Evolutionary conservation across 2,888 invertebrate species (phyloP), one percentile per base, ranked within the genome.

Genomic region (Mantis religiosa): DNA sequence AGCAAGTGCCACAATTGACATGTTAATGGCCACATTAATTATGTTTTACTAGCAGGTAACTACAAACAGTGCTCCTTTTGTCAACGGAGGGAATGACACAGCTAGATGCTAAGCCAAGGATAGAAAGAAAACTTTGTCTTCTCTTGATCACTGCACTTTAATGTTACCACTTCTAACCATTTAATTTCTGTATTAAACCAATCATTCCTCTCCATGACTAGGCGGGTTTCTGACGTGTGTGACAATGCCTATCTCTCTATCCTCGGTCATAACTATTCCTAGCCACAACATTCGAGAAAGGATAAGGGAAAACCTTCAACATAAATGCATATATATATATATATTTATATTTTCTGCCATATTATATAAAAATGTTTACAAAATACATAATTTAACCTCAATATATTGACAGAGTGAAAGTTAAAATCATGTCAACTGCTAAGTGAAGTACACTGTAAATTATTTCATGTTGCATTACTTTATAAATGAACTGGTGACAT

Each of bases 171-270:
- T n/a, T 71, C 54, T 71, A 71, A 20, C 41, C 0, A 20, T 4
- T 20, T 71, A 1, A 71, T 20, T 71, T 27, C 54, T 87, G n/a
- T 87, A 82, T 34, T 34, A 87, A 87, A 87, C 87, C 90, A 89
- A 89, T 90, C 85, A 88, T 87, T 86, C 90, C 87, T 87, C 87
- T 88, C 34, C 87, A 85, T 89, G 89, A 89, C 90, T 89, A 85
- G 81, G 87, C 87, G 89, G 84, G 87, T 87, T 89, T 83, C 82
- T 89, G 87, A 87, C 87, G 82, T 87, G 87, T 87, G 82, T 15
- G 54, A 87, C 41, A 82, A 27, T 34, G 28, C 89, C 89, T 90
- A 89, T 89, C 85, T 89, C 90, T 90, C 90, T 89, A 89, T 90
- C 89, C 89, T 89, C 88, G 85, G 88, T 84, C 89, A 89, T 87